Base-by-base conservation (phyloP, 2,113 vertebrate genomes). In the Oreocharis arfaki region DNA sequence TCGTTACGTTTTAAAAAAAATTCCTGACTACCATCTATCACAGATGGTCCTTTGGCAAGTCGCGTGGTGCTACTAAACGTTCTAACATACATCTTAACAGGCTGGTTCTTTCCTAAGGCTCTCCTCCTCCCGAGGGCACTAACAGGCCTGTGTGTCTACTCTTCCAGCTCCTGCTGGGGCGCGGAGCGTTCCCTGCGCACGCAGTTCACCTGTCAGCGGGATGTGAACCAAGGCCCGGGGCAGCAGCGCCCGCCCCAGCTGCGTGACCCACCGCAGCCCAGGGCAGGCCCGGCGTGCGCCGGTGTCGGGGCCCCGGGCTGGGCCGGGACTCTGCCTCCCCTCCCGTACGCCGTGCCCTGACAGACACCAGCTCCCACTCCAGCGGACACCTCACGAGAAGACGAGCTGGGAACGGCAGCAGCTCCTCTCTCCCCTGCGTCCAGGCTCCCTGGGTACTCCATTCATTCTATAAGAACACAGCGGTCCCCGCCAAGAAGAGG, bases 1-100 rank as follows among this genome's bases (percentile, higher is more conserved):
- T 73, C 52, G 6, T 14, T 37, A 17, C 3, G 22, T 60, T 52
- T 1, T 11, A 20, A 19, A 33, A 33, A 39, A 55, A 14, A 17
- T 0, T 15, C 1, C 4, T 24, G 23, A 23, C 41, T 37, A 60
- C 55, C 56, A 41, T 5, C 22, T n/a, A 56, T 4, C 41, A 18
- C 35, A 21, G 7, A 1, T 2, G 2, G 16, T 60, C 35, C 56
- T 73, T 20, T 1, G 16, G 15, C 10, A 64, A 75, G 19, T 5
- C 37, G 15, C 0, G 1, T 1, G 16, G 27, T 1, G 37, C 52
- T 59, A 35, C 32, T 23, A 24, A 52, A 41, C 1, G 7, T 7
- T 28, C 1, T 6, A 20, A 22, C 0, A 0, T 0, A 11, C 11
- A 4, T 2, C 6, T 0, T 21, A 37, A 32, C 14, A 1, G 18